Evolutionary conservation across 2,888 invertebrate genomes (phyloP), one percentile per base, ranked within the genome.

Genomic region (Monochamus alternatus): DNA sequence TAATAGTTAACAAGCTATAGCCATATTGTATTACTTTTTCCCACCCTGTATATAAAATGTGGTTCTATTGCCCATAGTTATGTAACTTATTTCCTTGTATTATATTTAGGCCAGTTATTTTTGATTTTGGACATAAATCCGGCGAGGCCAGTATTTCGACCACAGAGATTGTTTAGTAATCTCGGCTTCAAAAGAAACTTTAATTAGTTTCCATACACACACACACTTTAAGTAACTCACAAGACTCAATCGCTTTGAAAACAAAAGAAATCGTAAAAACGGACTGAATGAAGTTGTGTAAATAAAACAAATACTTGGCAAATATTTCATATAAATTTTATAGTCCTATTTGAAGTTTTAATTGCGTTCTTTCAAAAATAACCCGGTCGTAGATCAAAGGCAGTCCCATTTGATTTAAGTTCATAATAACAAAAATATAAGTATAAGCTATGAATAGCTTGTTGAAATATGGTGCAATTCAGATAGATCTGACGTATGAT

Each of bases 271-370:
- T 12, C 44, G 52, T 30, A 68, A 67, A 73, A 74, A 38, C 22
- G 14, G 10, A 44, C 38, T n/a, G n/a, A 59, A 62, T 68, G 44
- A 63, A 68, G 43, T 68, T 64, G 43, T 51, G 60, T 52, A 63
- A 74, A 55, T 32, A 55, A 63, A 74, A 68, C 58, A 63, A 74
- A 67, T 58, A 51, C 62, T 68, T 67, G 62, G 55, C 67, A 74
- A 74, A 74, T 68, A 74, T 73, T 73, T 73, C 67, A 51, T 73
- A 73, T 73, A 68, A 68, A 38, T 68, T 68, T 68, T 68, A 68
- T 68, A 68, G 68, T n/a, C 69, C 60, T 59, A 69, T 69, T 69
- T 69, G 69, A 59, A 69, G 60, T 69, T 69, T 69, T 60, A 69
- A 69, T 69, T 69, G 30, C 60, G 47, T 44, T 69, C 44, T 59